Base-by-base conservation (phyloP, 30 jellyfish, hydroid and myxozoan genomes). In the Clytia hemisphaerica region DNA sequence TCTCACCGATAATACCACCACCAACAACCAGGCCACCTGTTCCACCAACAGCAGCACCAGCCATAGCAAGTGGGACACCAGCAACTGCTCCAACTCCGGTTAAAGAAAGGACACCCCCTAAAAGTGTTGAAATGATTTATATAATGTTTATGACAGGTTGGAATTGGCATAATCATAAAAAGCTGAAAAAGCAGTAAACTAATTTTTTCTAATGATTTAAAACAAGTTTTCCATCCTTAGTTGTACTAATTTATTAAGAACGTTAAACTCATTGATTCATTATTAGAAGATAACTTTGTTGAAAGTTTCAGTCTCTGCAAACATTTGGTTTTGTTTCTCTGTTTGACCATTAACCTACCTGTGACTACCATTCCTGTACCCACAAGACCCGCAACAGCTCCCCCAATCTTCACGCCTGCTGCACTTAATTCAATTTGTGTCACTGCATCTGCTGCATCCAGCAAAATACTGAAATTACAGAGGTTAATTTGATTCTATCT, bases 11-110 rank as follows among this genome's bases (percentile, higher is more conserved):
- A 66, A 61, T 51, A 6, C 74, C 28, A 24, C 24, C 50, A 1
- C 79, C 88, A n/a, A 74, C 61, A 1, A 50, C 28, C 58, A 33
- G 24, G 1, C 88, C 88, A 3, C 79, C 78, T 5, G 79, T 79
- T 30, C 57, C 74, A 6, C 79, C 78, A 3, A 74, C 88, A 44
- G 67, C 74, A 6, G 73, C 88, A 6, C 88, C 88, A 21, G 68
- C 53, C 2, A 35, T n/a, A 44, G 72, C 88, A 40, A 75, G 14
- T 7, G 88, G 79, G 62, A 75, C 79, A 10, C 88, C 88, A 0
- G 35, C 79, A 33, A 62, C 4, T 15, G 88, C 79, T 9, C 66
- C 79, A 19, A 75, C 73, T n/a, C 79, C 88, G 54, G 73, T 59
- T 7, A 75, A 59, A 33, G 47, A 4, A 44, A 75, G 67, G 14